Evolutionary conservation across 2,888 invertebrate species (phyloP).

Genomic region (Clitarchus hookeri): DNA sequence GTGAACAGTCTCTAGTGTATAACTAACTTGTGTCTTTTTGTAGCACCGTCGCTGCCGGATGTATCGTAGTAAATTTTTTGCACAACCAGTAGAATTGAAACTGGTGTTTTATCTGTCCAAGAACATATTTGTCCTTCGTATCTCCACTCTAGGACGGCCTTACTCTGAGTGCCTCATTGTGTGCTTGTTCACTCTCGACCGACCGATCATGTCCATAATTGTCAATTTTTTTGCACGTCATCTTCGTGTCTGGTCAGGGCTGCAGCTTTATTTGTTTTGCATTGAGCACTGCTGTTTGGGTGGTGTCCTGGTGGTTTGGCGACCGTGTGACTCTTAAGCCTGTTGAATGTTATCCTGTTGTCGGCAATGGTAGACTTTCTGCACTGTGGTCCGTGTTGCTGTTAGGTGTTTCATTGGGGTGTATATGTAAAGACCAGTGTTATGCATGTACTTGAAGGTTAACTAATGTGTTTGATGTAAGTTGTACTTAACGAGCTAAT

Average conservation of each 20-base stretch:
- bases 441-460: not conserved
- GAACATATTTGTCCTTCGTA: slow-evolving; percentile 38
- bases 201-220: slow-evolving; percentile 32
- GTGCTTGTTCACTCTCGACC: slow-evolving; percentile 41
- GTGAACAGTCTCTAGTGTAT: slow-evolving; percentile 5
- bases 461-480: slow-evolving; percentile 9
- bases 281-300: not conserved
- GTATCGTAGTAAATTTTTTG: slow-evolving; percentile 29
- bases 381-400: not conserved
- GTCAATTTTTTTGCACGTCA: slow-evolving; percentile 32
- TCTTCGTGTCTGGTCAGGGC: slow-evolving; percentile 36
- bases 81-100: slow-evolving; percentile 34
- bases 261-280: slow-evolving; percentile 27
- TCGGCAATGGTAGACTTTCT: not conserved
- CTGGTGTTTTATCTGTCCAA: slow-evolving; percentile 35
- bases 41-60: slow-evolving; percentile 3
- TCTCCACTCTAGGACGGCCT: slow-evolving; percentile 43
- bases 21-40: slow-evolving; percentile 10
- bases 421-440: not conserved
- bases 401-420: slow-evolving; percentile 15
- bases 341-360: slow-evolving; percentile 7
- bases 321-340: slow-evolving; percentile 20
- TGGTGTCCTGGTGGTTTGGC: slow-evolving; percentile 20
- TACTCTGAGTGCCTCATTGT: slow-evolving; percentile 43
- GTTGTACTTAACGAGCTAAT: not conserved